Base-by-base conservation (phyloP, 1,140 invertebrate species). In the Vanessa atalanta region DNA sequence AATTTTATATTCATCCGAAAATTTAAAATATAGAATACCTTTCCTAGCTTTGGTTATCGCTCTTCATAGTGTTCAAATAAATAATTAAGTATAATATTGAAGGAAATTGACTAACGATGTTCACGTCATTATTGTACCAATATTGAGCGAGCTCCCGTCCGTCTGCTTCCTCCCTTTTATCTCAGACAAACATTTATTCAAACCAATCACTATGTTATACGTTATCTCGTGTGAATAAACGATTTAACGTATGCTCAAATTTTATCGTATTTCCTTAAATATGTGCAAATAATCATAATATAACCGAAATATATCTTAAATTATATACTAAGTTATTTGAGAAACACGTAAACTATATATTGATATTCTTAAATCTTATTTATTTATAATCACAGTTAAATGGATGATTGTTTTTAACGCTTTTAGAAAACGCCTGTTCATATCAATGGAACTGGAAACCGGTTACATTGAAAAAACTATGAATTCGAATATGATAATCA, bases 91-190 rank as follows among this genome's bases (percentile, higher is more conserved):
- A 6, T 15, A 51, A 5, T n/a, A 51, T 2, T 51, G 11, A 15
- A 51, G 12, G 3, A 14, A 51, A 65, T 65, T 26, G 47, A 9
- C 47, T 65, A 68, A 50, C 14, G 47, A 68, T 15, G 13, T 26
- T 60, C 9, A 31, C 67, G 61, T 66, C 68, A 75, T 70, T 31
- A 47, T n/a, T 43, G 47, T 65, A 61, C 63, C 47, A 70, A 70
- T 69, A 69, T 69, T 69, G 61, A 43, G 37, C 51, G n/a, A 61
- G 57, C 26, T 51, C 53, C 26, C 48, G 69, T 20, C 16, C 9
- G 64, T 75, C 69, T 60, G 70, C 65, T 68, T 76, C 74, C 70
- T 73, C 65, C 15, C 16, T 53, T 60, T 67, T 70, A 57, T 57
- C 72, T 7, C 48, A 20, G 23, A 31, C 66, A 69, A 68, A 74